Conservation (phyloP, 2,888 invertebrate species). For the Lycocerus yunnanus region DNA sequence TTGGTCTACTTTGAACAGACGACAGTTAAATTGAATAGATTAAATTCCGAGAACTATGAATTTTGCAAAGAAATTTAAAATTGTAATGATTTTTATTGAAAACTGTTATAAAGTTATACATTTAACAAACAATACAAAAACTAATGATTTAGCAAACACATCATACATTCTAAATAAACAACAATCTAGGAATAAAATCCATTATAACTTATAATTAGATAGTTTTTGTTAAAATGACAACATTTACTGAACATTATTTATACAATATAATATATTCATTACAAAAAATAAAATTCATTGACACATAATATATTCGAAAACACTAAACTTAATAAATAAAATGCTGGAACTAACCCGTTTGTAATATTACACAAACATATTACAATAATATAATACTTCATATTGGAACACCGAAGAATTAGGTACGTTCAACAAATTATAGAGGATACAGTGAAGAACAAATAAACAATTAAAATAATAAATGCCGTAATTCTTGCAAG, state of each 20-base stretch:
- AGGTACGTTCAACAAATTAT: not conserved
- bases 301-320: not conserved
- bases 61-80: too few relatives aligned
- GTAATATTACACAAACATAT: not conserved
- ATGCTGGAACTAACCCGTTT: not conserved
- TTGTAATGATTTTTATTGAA: not conserved
- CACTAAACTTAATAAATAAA: not conserved
- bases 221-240: not conserved
- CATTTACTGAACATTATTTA: not conserved
- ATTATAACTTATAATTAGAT: not conserved
- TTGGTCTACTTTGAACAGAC: too few relatives aligned
- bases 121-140: not conserved
- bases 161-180: not conserved
- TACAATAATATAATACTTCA: not conserved
- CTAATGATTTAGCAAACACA: not conserved
- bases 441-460: not conserved
- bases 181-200: not conserved
- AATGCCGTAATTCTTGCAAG: not conserved
- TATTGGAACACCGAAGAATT: not conserved
- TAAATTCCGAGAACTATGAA: too few relatives aligned
- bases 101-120: not conserved
- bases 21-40: too few relatives aligned
- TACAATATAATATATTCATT: not conserved
- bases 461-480: not conserved
- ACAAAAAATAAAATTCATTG: not conserved